Conservation (phyloP, 2,113 vertebrate genomes). For the Rhizomys pruinosus region DNA sequence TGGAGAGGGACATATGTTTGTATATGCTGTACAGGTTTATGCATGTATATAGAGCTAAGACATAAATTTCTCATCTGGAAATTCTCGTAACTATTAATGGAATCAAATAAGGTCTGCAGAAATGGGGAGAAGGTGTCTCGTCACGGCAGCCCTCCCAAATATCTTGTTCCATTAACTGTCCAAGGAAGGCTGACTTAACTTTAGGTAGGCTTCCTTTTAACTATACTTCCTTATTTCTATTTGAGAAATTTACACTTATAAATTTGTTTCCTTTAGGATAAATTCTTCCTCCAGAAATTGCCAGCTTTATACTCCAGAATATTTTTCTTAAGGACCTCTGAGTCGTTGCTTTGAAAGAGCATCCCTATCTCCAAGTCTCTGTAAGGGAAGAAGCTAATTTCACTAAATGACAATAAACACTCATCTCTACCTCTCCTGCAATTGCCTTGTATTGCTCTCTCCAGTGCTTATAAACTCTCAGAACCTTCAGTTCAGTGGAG, state of each 20-base stretch:
- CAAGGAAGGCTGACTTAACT: neutral
- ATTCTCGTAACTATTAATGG: neutral
- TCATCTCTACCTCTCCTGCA: neutral
- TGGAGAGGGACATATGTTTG: neutral
- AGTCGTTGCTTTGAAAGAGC: constrained; percentile 14
- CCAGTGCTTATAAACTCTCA: neutral
- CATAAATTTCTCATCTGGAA: neutral
- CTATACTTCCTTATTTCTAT: neutral
- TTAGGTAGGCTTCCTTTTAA: neutral
- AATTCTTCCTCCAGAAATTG: neutral
- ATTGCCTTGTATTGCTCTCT: neutral
- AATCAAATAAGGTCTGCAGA: constrained; percentile 37
- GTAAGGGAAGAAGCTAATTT: neutral
- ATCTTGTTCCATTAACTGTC: neutral
- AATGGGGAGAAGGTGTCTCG: neutral
- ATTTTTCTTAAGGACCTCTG: neutral
- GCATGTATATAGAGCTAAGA: neutral
- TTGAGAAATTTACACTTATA: neutral
- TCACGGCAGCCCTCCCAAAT: neutral
- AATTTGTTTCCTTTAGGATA: neutral
- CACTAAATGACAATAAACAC: neutral
- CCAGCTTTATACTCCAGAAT: neutral
- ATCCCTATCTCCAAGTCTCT: neutral
- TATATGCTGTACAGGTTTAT: neutral
- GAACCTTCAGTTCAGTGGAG: neutral